Evolutionary conservation across 2,113 vertebrate species (phyloP).

Genomic region (Galbula dea): DNA sequence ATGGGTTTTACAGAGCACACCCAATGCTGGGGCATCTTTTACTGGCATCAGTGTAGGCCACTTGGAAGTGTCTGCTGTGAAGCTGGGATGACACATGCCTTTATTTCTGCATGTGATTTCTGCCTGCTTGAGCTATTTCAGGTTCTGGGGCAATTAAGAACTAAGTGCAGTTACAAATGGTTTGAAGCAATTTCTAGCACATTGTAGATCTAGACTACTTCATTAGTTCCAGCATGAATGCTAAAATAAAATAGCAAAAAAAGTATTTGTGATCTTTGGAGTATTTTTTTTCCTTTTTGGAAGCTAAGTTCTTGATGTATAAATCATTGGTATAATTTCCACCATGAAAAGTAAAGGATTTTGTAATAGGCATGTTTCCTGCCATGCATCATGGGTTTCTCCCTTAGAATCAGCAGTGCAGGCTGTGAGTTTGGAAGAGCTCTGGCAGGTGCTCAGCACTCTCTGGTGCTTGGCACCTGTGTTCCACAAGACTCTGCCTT

Average conservation of each 20-base stretch:
- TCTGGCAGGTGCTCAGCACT: neutral
- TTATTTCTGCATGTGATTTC: neutral
- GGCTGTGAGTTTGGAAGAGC: neutral
- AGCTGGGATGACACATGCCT: neutral
- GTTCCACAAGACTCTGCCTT: neutral
- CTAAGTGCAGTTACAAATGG: constrained; percentile 2
- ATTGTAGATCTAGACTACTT: neutral
- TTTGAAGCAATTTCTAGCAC: neutral
- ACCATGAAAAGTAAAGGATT: neutral
- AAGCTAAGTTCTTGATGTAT: neutral
- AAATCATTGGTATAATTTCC: neutral
- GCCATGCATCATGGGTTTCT: neutral
- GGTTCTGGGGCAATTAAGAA: constrained; percentile 21
- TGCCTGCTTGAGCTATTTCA: constrained; percentile 31
- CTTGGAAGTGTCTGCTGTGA: neutral
- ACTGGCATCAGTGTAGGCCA: neutral
- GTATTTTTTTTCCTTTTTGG: neutral
- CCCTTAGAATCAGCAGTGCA: neutral
- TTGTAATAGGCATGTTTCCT: neutral
- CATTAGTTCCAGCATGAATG: neutral
- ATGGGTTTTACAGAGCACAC: neutral
- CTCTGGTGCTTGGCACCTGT: neutral
- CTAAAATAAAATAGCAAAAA: neutral
- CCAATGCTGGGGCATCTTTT: neutral
- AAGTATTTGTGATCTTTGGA: neutral